Base-by-base conservation (phyloP, 2,888 invertebrate species). In the Oithona nana region DNA sequence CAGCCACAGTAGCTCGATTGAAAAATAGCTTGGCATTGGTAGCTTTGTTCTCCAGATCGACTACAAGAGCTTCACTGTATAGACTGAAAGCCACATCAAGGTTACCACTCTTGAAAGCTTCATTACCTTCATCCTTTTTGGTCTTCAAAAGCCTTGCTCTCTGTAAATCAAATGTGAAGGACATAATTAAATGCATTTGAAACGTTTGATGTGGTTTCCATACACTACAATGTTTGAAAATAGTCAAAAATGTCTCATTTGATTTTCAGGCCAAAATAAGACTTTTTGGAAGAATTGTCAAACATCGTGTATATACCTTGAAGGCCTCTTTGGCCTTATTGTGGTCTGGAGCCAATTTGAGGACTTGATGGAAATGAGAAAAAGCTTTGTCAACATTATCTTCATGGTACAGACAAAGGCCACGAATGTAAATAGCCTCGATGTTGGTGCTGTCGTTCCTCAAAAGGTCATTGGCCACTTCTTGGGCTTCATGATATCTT, bases 381-480 rank as follows among this genome's bases (percentile, higher is more conserved):
- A 90, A 84, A n/a, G 92, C 89, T 72, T 84, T 86, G 61, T 93
- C 92, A 65, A 90, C 79, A 74, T 88, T 87, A 70, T 92, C 92
- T 75, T 84, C 76, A 70, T 88, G 92, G 73, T 90, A 94, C 59
- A 93, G 77, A 73, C 92, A 92, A 71, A 92, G 76, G 20, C 92
- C 93, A 64, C 92, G 80, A 3, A 94, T 87, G 71, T 85, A 92
- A 65, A 93, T 82, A 2, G 93, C 93, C 73, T 95, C 94, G 0
- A 85, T 85, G 71, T 90, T 87, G 67, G 83, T 81, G 70, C 81
- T 82, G 71, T 93, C 87, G 67, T 81, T 75, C 69, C 86, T 83
- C 69, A 94, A 77, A 24, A 88, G 80, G 68, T 87, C 84, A 71
- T 79, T 80, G 66, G 87, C 89, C 67, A 90, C 82, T 72, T 90